These are phyloP conservation scores for Lanius ludovicianus DNA, from an alignment of 2,113 vertebrate genomes.

Conservation along the genomic window DNA sequence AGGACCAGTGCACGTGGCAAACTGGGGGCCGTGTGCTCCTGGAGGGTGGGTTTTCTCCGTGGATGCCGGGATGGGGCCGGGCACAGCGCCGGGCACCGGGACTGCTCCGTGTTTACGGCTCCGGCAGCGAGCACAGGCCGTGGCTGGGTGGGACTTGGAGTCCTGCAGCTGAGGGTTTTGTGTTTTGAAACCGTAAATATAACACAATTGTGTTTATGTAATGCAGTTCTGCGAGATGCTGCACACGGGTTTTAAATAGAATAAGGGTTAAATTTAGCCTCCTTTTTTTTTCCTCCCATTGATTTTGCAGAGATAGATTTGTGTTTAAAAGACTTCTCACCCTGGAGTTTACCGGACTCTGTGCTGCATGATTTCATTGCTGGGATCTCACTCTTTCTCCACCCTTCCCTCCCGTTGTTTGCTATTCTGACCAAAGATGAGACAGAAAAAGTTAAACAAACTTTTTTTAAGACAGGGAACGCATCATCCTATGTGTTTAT, in stretches of 20 bases:
- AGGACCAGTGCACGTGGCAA: fast-evolving
- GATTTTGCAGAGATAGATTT: constrained; percentile 43
- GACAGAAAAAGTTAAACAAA: constrained; percentile 54
- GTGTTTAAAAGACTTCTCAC: constrained; percentile 61
- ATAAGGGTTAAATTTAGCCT: constrained; percentile 53
- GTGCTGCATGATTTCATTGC: constrained; percentile 50
- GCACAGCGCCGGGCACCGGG: not conserved
- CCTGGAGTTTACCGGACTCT: not conserved
- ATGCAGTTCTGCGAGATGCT: not conserved
- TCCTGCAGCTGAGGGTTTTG: not conserved
- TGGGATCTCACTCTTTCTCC: constrained; percentile 31
- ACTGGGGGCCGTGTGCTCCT: not conserved
- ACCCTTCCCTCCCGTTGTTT: constrained; percentile 62
- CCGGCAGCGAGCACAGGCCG: fast-evolving
- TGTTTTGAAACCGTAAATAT: constrained; percentile 32
- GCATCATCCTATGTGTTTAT: constrained; percentile 58
- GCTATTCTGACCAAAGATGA: constrained; percentile 37
- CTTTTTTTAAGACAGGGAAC: constrained; percentile 22
- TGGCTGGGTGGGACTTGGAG: constrained; percentile 10
- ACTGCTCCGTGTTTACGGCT: not conserved
- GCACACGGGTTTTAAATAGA: constrained; percentile 36
- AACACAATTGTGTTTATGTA: constrained; percentile 55
- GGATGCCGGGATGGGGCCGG: not conserved
- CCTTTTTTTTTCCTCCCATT: not conserved
- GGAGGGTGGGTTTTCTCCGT: not conserved